A percentile compares a stretch with the other conserved stretches of the same genome.
phyloP scores from a whole-genome alignment of 64 coral and sea anemone species.

The Anthopleura sola region DNA sequence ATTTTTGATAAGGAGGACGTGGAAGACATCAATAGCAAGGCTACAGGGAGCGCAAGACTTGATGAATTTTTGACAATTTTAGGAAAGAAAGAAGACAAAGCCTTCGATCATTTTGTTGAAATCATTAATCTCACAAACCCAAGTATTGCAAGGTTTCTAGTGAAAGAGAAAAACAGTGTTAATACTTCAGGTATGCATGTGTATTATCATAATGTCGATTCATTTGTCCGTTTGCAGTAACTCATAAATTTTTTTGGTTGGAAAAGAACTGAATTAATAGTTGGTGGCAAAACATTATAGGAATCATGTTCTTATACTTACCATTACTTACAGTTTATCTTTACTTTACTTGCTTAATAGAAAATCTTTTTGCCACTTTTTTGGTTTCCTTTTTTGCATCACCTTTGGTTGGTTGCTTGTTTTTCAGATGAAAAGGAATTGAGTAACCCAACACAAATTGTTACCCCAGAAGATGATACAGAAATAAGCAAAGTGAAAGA shows the following conservation, averaged over 20 bases:
- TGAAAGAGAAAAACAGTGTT: neutral
- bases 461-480: neutral
- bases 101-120: slow-evolving; percentile 47
- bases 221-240: too few species aligned
- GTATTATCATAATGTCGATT: neutral
- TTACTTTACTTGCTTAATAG: too few species aligned
- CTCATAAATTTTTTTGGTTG: too few species aligned
- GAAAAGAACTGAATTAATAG: too few species aligned
- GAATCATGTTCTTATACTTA: too few species aligned
- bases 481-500: neutral
- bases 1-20: slow-evolving; percentile 52
- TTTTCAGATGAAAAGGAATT: neutral
- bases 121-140: neutral
- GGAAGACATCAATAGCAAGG: slow-evolving; percentile 14
- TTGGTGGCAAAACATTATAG: too few species aligned
- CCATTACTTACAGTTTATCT: too few species aligned
- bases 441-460: neutral
- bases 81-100: slow-evolving; percentile 49
- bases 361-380: neutral
- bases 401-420: neutral
- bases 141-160: neutral
- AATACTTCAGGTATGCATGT: neutral
- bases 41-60: slow-evolving; percentile 16
- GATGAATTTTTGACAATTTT: slow-evolving; percentile 53
- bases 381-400: neutral